Percentiles rank a stretch among this genome's conserved stretches.
Evolutionary conservation across 2,797 vertebrate genomes (phyloP).

Genomic region (Chloroceryle amazona): DNA sequence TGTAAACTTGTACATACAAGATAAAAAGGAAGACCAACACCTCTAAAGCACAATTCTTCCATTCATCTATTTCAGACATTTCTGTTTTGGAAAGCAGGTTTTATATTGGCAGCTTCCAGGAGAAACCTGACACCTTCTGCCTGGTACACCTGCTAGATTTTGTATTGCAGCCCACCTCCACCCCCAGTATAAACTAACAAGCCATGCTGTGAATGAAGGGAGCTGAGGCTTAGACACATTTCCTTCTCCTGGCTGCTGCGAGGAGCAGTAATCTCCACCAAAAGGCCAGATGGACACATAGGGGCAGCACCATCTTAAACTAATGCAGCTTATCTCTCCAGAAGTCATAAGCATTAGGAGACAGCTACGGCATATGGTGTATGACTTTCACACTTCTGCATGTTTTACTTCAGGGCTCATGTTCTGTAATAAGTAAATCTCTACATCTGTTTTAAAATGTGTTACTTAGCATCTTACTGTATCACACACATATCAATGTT

Average conservation of each 20-base stretch:
- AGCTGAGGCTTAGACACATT: fast-evolving
- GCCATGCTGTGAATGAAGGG: fast-evolving
- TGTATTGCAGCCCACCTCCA: neutral
- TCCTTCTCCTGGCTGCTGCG: neutral
- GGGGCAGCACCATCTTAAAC: neutral
- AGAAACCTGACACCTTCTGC: neutral
- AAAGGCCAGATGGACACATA: neutral
- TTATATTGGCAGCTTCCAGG: neutral
- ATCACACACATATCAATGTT: neutral
- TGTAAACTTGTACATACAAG: neutral
- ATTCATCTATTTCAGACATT: neutral
- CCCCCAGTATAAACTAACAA: neutral
- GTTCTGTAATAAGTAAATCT: neutral
- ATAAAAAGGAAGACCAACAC: neutral
- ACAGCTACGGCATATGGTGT: neutral
- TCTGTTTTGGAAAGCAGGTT: neutral
- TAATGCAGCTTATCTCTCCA: neutral
- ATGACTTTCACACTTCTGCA: neutral
- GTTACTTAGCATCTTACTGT: neutral
- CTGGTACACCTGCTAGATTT: neutral
- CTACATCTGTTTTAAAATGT: neutral
- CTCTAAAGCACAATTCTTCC: fast-evolving
- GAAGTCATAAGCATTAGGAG: neutral
- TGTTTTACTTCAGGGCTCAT: neutral
- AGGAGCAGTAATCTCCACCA: neutral